phyloP scores from a whole-genome alignment of 30 jellyfish, hydroid and myxozoan species.

The Hydra vulgaris region DNA sequence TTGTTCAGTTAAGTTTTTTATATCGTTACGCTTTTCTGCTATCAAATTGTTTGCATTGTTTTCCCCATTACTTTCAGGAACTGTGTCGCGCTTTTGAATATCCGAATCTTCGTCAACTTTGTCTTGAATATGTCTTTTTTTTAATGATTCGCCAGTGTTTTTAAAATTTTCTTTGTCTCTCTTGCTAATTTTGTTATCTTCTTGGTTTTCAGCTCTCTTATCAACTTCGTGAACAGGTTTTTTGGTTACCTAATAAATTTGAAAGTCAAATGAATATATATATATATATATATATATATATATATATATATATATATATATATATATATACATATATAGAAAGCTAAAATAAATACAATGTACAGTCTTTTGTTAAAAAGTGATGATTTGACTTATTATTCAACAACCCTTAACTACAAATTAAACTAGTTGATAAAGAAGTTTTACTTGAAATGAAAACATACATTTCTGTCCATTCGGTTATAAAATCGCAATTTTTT shows the following conservation, averaged over 20 bases:
- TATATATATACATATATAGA: too few species aligned
- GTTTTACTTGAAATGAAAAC: too few species aligned
- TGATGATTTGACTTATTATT: too few species aligned
- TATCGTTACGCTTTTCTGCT: not conserved
- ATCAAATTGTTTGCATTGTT: not conserved
- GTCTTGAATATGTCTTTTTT: slow-evolving; percentile 10
- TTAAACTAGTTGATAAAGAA: too few species aligned
- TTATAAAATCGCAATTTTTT: too few species aligned
- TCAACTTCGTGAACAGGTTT: not conserved
- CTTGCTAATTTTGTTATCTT: not conserved
- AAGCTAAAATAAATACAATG: too few species aligned
- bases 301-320: too few species aligned
- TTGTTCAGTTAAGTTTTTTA: not conserved
- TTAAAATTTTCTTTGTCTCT: not conserved
- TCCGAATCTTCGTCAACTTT: slow-evolving; percentile 13
- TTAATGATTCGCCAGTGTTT: too few species aligned
- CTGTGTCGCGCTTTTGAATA: slow-evolving; percentile 28
- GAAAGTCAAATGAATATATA: not conserved
- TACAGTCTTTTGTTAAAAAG: too few species aligned
- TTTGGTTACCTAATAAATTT: not conserved
- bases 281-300: too few species aligned
- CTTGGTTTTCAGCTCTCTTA: not conserved
- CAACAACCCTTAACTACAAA: too few species aligned
- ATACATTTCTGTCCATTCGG: too few species aligned
- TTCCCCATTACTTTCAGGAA: slow-evolving; percentile 10